Percentiles rank a stretch among this genome's conserved stretches.
These are phyloP conservation scores for Caenorhabditis japonica DNA, from an alignment of 2,888 invertebrate genomes.

Conservation along the genomic window DNA sequence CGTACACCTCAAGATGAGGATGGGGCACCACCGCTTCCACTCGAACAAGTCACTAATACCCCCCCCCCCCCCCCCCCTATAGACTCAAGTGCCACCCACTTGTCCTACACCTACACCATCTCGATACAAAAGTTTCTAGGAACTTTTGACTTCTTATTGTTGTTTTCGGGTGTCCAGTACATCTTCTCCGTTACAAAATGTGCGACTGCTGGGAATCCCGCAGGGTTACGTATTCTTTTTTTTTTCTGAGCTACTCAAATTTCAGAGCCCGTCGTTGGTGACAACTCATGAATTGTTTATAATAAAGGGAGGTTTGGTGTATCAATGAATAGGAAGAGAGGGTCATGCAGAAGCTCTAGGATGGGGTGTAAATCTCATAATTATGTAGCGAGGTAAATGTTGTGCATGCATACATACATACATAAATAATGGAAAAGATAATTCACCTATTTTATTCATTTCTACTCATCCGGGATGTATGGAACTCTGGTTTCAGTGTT, in stretches of 20 bases:
- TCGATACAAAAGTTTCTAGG: constrained; percentile 41
- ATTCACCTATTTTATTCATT: no score
- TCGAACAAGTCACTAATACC: constrained; percentile 49
- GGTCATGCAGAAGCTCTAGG: no score
- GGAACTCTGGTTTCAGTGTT: no score
- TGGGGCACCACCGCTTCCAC: constrained; percentile 30
- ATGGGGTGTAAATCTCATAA: no score
- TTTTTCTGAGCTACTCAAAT: constrained; percentile 7
- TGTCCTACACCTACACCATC: constrained; percentile 54
- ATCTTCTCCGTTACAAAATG: constrained; percentile 6
- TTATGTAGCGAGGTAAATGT: no score
- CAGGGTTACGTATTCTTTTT: constrained; percentile 16
- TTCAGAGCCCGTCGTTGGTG: constrained; percentile 13
- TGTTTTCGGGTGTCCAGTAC: neutral
- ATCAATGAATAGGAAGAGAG: neutral
- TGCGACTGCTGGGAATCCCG: constrained; percentile 7
- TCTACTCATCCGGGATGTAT: no score
- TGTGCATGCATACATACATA: no score
- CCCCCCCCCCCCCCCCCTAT: constrained; percentile 1
- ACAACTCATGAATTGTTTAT: neutral
- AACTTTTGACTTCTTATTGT: constrained; percentile 9
- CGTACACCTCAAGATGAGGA: constrained; percentile 29
- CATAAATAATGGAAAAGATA: no score
- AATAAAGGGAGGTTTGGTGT: neutral
- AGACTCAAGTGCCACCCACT: constrained; percentile 47